phyloP scores from a whole-genome alignment of 2,888 invertebrate species.

The Allophyes oxyacanthae region DNA sequence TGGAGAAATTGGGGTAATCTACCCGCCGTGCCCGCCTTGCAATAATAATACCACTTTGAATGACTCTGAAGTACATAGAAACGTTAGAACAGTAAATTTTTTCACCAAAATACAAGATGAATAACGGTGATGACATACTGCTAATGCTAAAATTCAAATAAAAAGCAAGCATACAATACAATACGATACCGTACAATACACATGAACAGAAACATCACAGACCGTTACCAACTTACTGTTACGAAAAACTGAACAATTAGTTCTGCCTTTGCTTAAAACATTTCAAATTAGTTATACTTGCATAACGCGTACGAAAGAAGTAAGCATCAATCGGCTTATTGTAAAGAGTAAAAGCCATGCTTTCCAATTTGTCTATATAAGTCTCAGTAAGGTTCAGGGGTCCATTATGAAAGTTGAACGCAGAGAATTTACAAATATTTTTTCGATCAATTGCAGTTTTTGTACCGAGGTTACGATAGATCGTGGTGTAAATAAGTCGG shows the following conservation, averaged over 20 bases:
- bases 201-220: slow-evolving; percentile 41
- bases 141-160: slow-evolving; percentile 20
- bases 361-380: slow-evolving; percentile 52
- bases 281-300: slow-evolving; percentile 67
- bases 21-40: no score
- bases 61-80: no score
- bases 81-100: no score
- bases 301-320: slow-evolving; percentile 45
- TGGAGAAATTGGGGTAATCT: no score
- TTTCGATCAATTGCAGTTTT: slow-evolving; percentile 42
- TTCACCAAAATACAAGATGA: no score
- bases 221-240: slow-evolving; percentile 54
- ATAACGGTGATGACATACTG: no score
- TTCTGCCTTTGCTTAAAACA: slow-evolving; percentile 66
- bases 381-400: slow-evolving; percentile 37
- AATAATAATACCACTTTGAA: no score
- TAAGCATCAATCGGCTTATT: slow-evolving; percentile 39
- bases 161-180: slow-evolving; percentile 24
- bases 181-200: slow-evolving; percentile 36
- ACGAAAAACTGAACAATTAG: slow-evolving; percentile 66
- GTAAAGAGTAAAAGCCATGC: slow-evolving; percentile 48
- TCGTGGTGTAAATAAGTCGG: slow-evolving; percentile 50
- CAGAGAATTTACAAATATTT: slow-evolving; percentile 12
- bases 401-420: slow-evolving; percentile 33
- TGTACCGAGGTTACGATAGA: slow-evolving; percentile 35